Evolutionary conservation across 2,113 vertebrate species (phyloP).

Genomic region (Campylorhamphus procurvoides): DNA sequence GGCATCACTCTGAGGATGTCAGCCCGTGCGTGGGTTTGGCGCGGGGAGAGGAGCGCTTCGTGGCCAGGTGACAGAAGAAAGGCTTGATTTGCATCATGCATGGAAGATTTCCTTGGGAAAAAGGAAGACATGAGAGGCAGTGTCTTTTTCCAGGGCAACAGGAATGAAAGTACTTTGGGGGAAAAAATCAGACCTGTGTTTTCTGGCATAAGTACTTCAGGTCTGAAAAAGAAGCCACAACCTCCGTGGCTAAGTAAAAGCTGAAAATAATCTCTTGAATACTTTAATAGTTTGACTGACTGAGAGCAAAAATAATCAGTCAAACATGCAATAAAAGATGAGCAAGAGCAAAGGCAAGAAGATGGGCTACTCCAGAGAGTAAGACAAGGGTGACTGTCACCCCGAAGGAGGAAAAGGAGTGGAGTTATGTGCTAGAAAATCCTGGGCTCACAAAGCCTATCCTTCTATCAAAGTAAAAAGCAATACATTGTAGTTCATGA

Average conservation of each 20-base stretch:
- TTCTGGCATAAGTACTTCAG: neutral
- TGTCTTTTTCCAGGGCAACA: neutral
- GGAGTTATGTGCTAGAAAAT: neutral
- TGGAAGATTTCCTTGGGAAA: neutral
- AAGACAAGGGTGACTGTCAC: neutral
- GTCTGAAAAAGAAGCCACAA: neutral
- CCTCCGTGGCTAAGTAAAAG: neutral
- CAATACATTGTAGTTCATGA: neutral
- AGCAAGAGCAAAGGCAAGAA: neutral
- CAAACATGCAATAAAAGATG: neutral
- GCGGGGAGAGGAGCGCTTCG: accelerated
- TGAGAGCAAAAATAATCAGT: neutral
- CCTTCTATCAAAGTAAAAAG: neutral
- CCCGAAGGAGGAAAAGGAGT: neutral
- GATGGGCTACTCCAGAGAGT: accelerated
- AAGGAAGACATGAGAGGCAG: accelerated
- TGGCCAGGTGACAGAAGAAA: neutral
- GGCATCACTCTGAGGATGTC: too few relatives aligned
- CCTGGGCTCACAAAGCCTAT: neutral
- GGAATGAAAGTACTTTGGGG: neutral
- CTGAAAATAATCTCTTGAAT: neutral
- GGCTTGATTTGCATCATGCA: accelerated
- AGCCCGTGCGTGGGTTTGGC: neutral
- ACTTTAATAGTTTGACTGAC: neutral
- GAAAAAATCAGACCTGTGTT: neutral